A percentile compares a stretch with the other conserved stretches of the same genome.
Evolutionary conservation across 2,113 vertebrate species (phyloP).

Genomic region (Asarcornis scutulata): DNA sequence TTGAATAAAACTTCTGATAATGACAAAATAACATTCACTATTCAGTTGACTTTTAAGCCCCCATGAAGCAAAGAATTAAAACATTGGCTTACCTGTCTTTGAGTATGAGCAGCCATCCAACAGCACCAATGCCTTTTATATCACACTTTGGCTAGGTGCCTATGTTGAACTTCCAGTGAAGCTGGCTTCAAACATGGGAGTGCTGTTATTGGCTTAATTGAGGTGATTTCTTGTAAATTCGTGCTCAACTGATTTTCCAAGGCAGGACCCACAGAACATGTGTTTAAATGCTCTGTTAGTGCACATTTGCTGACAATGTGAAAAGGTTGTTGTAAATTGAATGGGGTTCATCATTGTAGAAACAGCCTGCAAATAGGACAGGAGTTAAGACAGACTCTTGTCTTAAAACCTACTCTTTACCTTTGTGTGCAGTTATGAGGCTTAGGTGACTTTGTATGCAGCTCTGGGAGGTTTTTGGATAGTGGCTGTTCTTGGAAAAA

Average conservation of each 20-base stretch:
- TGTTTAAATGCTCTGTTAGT: not conserved
- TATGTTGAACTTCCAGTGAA: not conserved
- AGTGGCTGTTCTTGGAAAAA: not conserved
- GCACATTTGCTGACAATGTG: not conserved
- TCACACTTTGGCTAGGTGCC: not conserved
- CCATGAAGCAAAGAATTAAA: not conserved
- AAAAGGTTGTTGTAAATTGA: not conserved
- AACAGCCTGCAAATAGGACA: fast-evolving
- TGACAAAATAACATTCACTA: not conserved
- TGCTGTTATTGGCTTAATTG: not conserved
- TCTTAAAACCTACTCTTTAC: not conserved
- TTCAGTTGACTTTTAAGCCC: not conserved
- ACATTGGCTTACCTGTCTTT: not conserved
- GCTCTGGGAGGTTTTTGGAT: not conserved
- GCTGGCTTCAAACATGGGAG: not conserved
- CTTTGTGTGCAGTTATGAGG: not conserved
- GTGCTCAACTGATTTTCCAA: not conserved
- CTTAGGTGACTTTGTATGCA: not conserved
- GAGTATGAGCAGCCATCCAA: not conserved
- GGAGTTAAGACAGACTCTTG: not conserved
- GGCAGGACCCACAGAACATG: not conserved
- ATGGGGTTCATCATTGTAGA: not conserved
- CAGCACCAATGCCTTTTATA: not conserved
- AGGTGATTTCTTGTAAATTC: not conserved
- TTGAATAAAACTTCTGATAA: not conserved